Evolutionary conservation across 2,113 vertebrate species (phyloP), one percentile per base, ranked within the genome.

Genomic region (Cynopterus brachyotis): DNA sequence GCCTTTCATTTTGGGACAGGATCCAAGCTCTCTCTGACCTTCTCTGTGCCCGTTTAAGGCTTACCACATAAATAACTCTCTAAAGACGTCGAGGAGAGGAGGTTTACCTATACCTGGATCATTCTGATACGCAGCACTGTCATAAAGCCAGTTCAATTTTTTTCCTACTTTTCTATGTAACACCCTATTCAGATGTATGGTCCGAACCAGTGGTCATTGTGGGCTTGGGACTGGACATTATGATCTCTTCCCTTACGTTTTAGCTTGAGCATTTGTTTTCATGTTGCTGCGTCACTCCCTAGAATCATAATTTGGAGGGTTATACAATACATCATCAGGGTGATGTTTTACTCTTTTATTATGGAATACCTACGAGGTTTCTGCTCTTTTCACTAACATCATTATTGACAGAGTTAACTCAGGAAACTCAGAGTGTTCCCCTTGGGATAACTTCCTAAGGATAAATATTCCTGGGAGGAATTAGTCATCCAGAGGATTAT

Each of bases 1-100:
- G 1, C 45, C 75, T 96, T 83, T 42, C 57, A 24, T 69, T 94
- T 64, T 30, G 16, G 81, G 55, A 47, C 70, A 81, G 62, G 73
- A 57, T 32, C 37, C 50, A 26, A 59, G 57, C 89, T 72, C 72
- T 60, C 59, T 5, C 62, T 42, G 60, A 92, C 91, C 70, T 94
- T 93, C 89, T 32, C 19, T 60, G 35, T 79, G 69, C 35, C 72
- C 11, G 24, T 50, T 64, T 75, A 59, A 80, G 73, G 83, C 57
- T 40, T 35, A 40, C 1, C 11, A 3, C 69, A 69, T 72, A 60
- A 6, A 32, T 19, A 69, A 30, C 42, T 81, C 64, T 95, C 75
- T 62, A 3, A 42, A 93, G 69, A 50, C 9, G 0, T 9, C 0
- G 69, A 53, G 59, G 62, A 73, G 45, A 75, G 3, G 10, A 72